phyloP scores from a whole-genome alignment of 2,888 invertebrate genomes.

The Schrankia costaestrigalis region DNA sequence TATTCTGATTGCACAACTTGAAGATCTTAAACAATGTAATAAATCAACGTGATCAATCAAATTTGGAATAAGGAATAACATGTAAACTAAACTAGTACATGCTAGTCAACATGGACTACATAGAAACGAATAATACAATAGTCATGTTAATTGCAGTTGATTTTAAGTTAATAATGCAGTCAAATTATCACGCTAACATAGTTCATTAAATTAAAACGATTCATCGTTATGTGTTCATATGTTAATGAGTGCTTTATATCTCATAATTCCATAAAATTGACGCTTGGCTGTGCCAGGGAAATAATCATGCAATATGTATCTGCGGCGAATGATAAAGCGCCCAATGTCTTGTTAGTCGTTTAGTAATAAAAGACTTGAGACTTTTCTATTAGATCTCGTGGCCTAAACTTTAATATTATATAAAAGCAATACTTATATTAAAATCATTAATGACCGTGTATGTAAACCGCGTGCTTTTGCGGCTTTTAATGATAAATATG shows the following conservation, averaged over 20 bases:
- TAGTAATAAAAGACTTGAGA: constrained; percentile 17
- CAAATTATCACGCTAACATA: constrained; percentile 8
- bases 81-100: constrained; percentile 8
- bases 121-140: too few relatives aligned
- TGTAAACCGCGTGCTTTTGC: constrained; percentile 41
- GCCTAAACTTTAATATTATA: constrained; percentile 16
- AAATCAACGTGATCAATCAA: constrained; percentile 1
- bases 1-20: constrained; percentile 68
- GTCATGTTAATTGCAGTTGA: constrained; percentile 54
- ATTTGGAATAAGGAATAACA: constrained; percentile 10
- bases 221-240: too few relatives aligned
- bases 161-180: constrained; percentile 44
- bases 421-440: constrained; percentile 13
- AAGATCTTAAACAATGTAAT: constrained; percentile 25
- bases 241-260: too few relatives aligned
- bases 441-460: constrained; percentile 4
- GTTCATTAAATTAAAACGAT: constrained; percentile 12
- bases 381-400: constrained; percentile 16
- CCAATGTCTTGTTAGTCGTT: constrained; percentile 20
- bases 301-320: too few relatives aligned
- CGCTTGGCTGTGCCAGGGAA: too few relatives aligned
- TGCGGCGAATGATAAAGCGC: too few relatives aligned
- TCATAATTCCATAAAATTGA: too few relatives aligned
- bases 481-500: constrained; percentile 55
- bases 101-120: constrained; percentile 19